Evolutionary conservation across 2,888 invertebrate species (phyloP), one percentile per base, ranked within the genome.

Genomic region (Trissonchulus latispiculum): DNA sequence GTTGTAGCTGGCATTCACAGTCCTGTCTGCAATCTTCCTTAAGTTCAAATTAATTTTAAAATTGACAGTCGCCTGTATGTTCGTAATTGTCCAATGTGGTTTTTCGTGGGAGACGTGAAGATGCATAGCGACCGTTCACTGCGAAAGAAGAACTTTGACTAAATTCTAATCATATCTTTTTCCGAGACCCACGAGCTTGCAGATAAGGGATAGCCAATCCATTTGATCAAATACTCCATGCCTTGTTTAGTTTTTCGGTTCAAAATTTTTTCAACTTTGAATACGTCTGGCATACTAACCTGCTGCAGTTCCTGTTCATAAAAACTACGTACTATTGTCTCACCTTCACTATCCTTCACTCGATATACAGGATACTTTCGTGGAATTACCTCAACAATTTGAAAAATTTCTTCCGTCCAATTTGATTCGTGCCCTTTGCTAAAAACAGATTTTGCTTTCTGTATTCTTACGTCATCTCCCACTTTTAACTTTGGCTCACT

Each of bases 211-310:
- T 64, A 64, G 15, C 66, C 66, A 8, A 64, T 18, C 66, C 66
- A 64, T n/a, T 64, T 64, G 8, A 64, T 33, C 18, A 64, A 33
- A 33, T 64, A 64, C 28, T 64, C 66, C 8, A 28, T 64, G 8
- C 66, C 66, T 15, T 8, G 8, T 32, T 8, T n/a, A 15, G 66
- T 64, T 28, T 64, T 64, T 64, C 35, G 31, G 8, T n/a, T 64
- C 8, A 64, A n/a, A n/a, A 64, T 33, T 64, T 64, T 64, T n/a
- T 64, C 66, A n/a, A 64, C 35, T 64, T 64, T 64, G 28, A 15
- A 64, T n/a, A 32, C 8, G 18, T 64, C 66, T 15, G 8, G 15
- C 8, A n/a, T 8, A 15, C 8, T 28, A 23, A 64, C 66, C n/a
- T 64, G 8, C 28, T 64, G 66, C 35, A 64, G 35, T 33, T 64